Conservation (phyloP, 2,888 invertebrate species). For the Tuberolachnus salignus region DNA sequence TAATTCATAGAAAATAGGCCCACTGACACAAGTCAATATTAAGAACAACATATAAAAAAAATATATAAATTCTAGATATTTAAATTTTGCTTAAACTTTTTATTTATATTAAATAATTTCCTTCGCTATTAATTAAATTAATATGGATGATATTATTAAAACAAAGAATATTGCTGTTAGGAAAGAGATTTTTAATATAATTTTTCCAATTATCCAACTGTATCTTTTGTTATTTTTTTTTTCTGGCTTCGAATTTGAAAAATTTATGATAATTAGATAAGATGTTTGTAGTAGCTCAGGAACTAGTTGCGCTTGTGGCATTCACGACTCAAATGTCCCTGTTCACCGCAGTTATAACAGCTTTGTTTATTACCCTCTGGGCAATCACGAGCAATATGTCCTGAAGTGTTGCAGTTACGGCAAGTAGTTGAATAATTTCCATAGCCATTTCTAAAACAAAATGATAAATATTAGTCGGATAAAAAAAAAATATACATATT, state of each 20-base stretch:
- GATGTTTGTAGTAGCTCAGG: background rate
- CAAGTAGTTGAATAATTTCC: conserved; percentile 65
- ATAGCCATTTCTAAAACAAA: conserved; percentile 33
- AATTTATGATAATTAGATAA: conserved; percentile 22
- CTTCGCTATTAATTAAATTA: background rate
- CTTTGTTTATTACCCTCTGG: conserved; percentile 72
- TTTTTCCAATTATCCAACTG: conserved; percentile 11
- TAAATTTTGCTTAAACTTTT: no score
- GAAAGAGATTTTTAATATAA: conserved; percentile 26
- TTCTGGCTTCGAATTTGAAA: conserved; percentile 43
- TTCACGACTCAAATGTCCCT: conserved; percentile 88
- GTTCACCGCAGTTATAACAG: conserved; percentile 92
- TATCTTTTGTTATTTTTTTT: conserved; percentile 39
- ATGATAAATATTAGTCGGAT: conserved; percentile 1
- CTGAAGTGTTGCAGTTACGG: conserved; percentile 74
- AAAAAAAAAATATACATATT: background rate
- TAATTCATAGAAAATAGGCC: conserved; percentile 33
- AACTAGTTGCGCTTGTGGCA: conserved; percentile 66
- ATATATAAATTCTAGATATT: no score
- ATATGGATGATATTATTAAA: background rate
- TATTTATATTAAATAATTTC: background rate
- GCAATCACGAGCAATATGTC: conserved; percentile 73
- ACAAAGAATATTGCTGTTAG: conserved; percentile 8
- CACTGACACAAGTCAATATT: conserved; percentile 15
- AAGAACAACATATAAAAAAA: background rate